Percentiles rank a stretch among this genome's conserved stretches.
Conservation (phyloP, 2,797 vertebrate species). For the Novumbra hubbsi region DNA sequence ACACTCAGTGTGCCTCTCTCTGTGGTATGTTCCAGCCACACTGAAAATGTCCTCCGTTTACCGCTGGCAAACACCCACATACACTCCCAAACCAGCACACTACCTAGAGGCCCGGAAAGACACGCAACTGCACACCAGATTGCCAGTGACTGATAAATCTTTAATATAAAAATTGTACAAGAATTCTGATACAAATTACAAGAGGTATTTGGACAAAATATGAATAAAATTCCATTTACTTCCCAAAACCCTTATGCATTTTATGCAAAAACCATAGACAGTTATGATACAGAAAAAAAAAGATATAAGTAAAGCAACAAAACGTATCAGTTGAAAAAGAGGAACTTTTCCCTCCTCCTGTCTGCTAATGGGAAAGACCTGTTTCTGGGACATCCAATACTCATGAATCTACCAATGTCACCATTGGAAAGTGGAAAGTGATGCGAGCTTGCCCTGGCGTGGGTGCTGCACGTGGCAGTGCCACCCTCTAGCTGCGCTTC, state of each 20-base stretch:
- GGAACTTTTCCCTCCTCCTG: constrained; percentile 73
- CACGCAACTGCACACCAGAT: constrained; percentile 53
- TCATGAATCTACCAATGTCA: constrained; percentile 84
- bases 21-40: neutral
- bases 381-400: constrained; percentile 84
- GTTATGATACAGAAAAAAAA: constrained; percentile 91
- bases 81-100: neutral
- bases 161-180: constrained; percentile 99
- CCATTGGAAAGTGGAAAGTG: constrained; percentile 73
- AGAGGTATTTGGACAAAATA: constrained; percentile 99
- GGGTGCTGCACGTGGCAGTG: constrained; percentile 62
- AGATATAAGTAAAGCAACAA: constrained; percentile 83
- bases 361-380: constrained; percentile 83
- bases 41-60: constrained; percentile 9
- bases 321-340: constrained; percentile 48
- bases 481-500: constrained; percentile 75
- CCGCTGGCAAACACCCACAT: neutral
- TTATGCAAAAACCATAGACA: constrained; percentile 93
- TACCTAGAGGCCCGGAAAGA: constrained; percentile 21
- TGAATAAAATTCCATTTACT: constrained; percentile 99
- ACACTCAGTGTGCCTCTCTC: constrained; percentile 1
- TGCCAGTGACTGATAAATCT: constrained; percentile 96
- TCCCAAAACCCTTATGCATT: constrained; percentile 98
- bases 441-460: constrained; percentile 63
- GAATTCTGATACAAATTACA: constrained; percentile 99